Evolutionary conservation across 2,797 vertebrate species (phyloP), one percentile per base, ranked within the genome.

Genomic region (Takifugu ocellatus): DNA sequence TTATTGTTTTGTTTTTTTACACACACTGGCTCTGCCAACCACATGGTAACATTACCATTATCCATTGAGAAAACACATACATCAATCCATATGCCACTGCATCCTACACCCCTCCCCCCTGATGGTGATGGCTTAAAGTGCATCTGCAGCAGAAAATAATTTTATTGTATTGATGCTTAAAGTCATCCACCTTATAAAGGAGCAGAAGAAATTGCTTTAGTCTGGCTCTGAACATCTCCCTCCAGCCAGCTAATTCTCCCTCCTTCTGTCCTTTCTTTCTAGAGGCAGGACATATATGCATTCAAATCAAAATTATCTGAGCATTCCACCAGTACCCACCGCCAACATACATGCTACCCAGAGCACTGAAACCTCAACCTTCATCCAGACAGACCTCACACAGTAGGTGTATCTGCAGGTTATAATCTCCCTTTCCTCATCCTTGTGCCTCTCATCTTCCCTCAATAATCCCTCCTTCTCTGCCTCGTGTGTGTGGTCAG

Each of bases 141-240:
- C 48, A 60, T 49, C 58, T 33, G 52, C 54, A 36, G 65, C 58
- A 55, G 58, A 77, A 52, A 56, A 53, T 63, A 53, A 44, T 36
- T 58, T 59, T 51, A 63, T 84, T 63, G 67, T 57, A 55, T 56
- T n/a, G 2, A 77, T 39, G 36, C 36, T 39, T 12, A 14, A 3
- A 39, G 36, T 12, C 72, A 75, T 62, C 26, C 43, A 63, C 17
- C 73, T 75, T 85, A 75, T 74, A 82, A 82, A 54, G 74, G 66
- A 82, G 74, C 70, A 66, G 58, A 64, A 59, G 45, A 61, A 73
- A 77, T 49, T 65, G 24, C 70, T 74, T 78, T 84, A 69, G 29
- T 48, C 21, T 54, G 53, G 53, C 56, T 58, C 43, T 24, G 12
- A 61, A 25, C 8, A 14, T 47, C 16, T 55, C 43, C 54, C 39